Conservation (phyloP, 2,797 vertebrate species). For the Australoheros facetus region DNA sequence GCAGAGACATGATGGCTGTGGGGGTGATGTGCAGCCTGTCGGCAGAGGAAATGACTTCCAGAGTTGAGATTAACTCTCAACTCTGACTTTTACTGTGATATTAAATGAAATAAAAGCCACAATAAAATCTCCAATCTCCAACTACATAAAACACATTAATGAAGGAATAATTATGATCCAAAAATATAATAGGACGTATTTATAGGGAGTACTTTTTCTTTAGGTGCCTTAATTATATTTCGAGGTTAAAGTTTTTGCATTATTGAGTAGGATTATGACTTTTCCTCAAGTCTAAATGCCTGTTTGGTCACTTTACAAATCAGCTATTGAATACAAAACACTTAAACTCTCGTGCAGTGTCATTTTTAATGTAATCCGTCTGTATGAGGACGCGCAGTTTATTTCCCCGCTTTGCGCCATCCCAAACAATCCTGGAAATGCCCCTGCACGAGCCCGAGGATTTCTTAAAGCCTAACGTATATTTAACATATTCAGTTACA, state of each 20-base stretch:
- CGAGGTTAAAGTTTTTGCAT: not conserved
- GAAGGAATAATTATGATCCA: not conserved
- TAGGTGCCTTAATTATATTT: not conserved
- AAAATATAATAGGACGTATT: too few species aligned
- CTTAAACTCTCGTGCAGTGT: not conserved
- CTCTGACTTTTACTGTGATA: not conserved
- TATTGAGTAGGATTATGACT: not conserved
- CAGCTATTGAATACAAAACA: not conserved
- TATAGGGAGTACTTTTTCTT: not conserved
- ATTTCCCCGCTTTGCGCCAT: not conserved
- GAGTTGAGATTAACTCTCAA: not conserved
- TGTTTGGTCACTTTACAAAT: not conserved
- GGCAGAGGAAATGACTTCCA: not conserved
- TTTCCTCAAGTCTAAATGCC: not conserved
- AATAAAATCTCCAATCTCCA: constrained; percentile 1
- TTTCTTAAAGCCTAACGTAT: not conserved
- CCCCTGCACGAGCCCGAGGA: not conserved
- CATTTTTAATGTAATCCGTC: not conserved
- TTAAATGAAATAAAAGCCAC: not conserved
- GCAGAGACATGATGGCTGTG: not conserved
- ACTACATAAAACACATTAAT: not conserved
- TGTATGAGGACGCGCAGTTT: not conserved
- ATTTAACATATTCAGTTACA: constrained; percentile 51
- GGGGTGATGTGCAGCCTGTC: not conserved
- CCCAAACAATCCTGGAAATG: not conserved